Evolutionary conservation across 1,140 invertebrate genomes (phyloP).

Genomic region (Mylabris phalerata): DNA sequence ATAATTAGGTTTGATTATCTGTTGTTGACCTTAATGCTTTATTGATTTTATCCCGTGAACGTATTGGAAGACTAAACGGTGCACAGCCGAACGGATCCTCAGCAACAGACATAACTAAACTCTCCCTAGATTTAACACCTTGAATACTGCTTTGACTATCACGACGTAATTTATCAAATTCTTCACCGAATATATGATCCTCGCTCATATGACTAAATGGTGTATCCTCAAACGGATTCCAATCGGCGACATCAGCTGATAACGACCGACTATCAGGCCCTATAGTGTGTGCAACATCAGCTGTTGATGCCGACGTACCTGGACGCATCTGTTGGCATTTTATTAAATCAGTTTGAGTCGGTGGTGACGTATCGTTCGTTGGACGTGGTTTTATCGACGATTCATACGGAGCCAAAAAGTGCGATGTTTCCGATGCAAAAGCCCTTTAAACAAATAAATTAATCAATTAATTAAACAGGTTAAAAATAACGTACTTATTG

Average conservation of each 20-base stretch:
- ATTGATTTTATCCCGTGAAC: constrained; percentile 30
- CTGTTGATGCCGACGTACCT: constrained; percentile 37
- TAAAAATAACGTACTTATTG: constrained; percentile 58
- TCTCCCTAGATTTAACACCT: constrained; percentile 69
- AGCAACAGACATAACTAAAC: constrained; percentile 65
- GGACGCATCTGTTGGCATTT: constrained; percentile 11
- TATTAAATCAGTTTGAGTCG: constrained; percentile 20
- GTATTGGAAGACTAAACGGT: constrained; percentile 64
- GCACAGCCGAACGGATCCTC: constrained; percentile 77
- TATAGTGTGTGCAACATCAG: constrained; percentile 39
- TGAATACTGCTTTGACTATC: constrained; percentile 72
- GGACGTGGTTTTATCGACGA: constrained; percentile 52
- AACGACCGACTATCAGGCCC: constrained; percentile 49
- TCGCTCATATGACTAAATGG: constrained; percentile 72
- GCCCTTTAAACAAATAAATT: constrained; percentile 44
- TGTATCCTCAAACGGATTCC: constrained; percentile 74
- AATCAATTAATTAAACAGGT: constrained; percentile 1
- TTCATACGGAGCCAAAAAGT: constrained; percentile 70
- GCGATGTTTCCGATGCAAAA: constrained; percentile 67
- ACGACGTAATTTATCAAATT: constrained; percentile 77
- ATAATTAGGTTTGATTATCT: constrained; percentile 37
- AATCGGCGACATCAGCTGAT: constrained; percentile 59
- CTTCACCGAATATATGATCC: constrained; percentile 78
- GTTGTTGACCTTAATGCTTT: constrained; percentile 32
- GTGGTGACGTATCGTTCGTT: constrained; percentile 35